Evolutionary conservation across 2,797 vertebrate species (phyloP), one percentile per base, ranked within the genome.

Genomic region (Tadarida brasiliensis): DNA sequence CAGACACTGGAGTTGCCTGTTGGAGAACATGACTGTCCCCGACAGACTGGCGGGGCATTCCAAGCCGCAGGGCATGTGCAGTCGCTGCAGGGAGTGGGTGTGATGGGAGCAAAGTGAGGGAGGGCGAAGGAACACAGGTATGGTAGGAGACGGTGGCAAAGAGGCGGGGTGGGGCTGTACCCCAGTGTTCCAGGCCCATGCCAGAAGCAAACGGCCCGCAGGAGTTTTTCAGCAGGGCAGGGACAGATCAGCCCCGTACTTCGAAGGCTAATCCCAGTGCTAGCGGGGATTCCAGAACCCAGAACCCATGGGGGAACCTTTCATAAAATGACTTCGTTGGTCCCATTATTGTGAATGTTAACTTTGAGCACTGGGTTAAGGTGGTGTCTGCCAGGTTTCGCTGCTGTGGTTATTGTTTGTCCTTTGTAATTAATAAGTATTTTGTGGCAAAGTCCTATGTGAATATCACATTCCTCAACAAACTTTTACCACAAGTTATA

Each of bases 341-440:
- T 70, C 33, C 35, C 61, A 77, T 67, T 94, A 68, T 51, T 95
- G n/a, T 67, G 22, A 94, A 51, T 80, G 35, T 61, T 83, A 92
- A 67, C 44, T 67, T 59, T 67, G 15, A 26, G 47, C 22, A 63
- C 94, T 80, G 92, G 9, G 11, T 68, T 76, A 59, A 76, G 49
- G 30, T 28, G 8, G 47, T 63, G 7, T 65, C 63, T 92, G 15
- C 33, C 89, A 90, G 30, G 15, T 85, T 81, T 89, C 22, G 47
- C n/a, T 49, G 85, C 28, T 71, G 20, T 35, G 26, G 26, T 81
- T 73, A 68, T 2, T n/a, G 44, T 51, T 87, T 91, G 14, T 86
- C 59, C 56, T 73, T 11, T 39, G 33, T 65, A 91, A 95, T 86
- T 39, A 77, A 54, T 12, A 77, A 51, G 49, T 77, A 54, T 77